Conservation (phyloP, 2,888 invertebrate genomes). For the Athalia rosae region DNA sequence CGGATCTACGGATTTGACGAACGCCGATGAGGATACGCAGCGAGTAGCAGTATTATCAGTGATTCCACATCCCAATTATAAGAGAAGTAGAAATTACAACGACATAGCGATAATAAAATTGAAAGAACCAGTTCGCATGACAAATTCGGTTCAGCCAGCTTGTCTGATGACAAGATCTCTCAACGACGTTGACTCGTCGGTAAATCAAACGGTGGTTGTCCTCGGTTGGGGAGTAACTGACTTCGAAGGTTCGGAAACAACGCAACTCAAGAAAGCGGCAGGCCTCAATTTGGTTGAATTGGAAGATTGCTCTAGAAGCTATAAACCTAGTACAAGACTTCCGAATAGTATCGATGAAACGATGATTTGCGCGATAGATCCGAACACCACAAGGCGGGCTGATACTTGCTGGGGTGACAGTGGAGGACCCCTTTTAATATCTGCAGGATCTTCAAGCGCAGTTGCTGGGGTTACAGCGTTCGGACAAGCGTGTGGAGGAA, state of each 20-base stretch:
- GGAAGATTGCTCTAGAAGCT: slow-evolving; percentile 56
- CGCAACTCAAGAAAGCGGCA: slow-evolving; percentile 61
- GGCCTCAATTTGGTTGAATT: slow-evolving; percentile 57
- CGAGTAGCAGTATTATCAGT: slow-evolving; percentile 56
- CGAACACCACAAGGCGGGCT: slow-evolving; percentile 54
- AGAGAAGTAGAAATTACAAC: slow-evolving; percentile 58
- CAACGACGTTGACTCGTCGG: slow-evolving; percentile 37
- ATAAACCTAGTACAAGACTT: slow-evolving; percentile 52
- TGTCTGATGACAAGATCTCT: slow-evolving; percentile 63
- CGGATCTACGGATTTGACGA: slow-evolving; percentile 57
- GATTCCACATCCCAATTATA: slow-evolving; percentile 63
- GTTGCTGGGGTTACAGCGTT: slow-evolving; percentile 65
- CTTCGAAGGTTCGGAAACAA: slow-evolving; percentile 51
- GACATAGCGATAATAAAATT: slow-evolving; percentile 65
- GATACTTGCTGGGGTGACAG: slow-evolving; percentile 68
- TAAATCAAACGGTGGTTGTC: slow-evolving; percentile 57
- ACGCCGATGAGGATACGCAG: slow-evolving; percentile 50
- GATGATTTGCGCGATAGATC: slow-evolving; percentile 64
- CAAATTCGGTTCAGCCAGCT: slow-evolving; percentile 59
- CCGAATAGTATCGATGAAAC: slow-evolving; percentile 61
- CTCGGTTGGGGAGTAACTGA: slow-evolving; percentile 65
- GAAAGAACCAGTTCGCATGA: slow-evolving; percentile 53
- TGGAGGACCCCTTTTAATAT: slow-evolving; percentile 65
- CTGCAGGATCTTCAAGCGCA: slow-evolving; percentile 53
- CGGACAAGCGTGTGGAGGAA: slow-evolving; percentile 63